These are phyloP conservation scores for Malurus melanocephalus DNA, from an alignment of 2,113 vertebrate species.

Conservation along the genomic window DNA sequence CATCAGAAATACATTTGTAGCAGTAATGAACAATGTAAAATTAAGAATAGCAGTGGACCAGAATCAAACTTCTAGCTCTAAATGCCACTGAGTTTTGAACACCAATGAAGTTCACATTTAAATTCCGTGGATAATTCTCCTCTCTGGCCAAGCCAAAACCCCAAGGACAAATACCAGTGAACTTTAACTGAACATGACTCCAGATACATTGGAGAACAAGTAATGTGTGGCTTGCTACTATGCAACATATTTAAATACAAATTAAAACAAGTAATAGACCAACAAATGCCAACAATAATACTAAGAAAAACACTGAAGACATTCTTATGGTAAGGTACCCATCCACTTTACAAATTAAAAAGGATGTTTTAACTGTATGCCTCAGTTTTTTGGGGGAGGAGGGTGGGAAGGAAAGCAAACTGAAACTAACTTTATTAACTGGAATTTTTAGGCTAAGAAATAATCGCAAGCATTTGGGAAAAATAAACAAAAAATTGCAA, in stretches of 20 bases:
- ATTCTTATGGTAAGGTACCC: not conserved
- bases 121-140: not conserved
- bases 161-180: not conserved
- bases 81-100: slow-evolving; percentile 12
- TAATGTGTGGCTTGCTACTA: not conserved
- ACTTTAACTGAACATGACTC: not conserved
- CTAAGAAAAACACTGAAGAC: not conserved
- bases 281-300: not conserved
- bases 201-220: not conserved
- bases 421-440: not conserved
- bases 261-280: not conserved
- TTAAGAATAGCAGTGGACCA: not conserved
- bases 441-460: not conserved
- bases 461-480: not conserved
- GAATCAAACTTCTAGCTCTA: not conserved
- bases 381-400: not conserved
- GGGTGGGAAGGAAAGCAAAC: not conserved
- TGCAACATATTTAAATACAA: not conserved
- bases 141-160: not conserved
- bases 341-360: not conserved
- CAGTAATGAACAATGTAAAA: slow-evolving; percentile 4
- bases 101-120: not conserved
- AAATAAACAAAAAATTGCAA: not conserved
- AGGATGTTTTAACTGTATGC: not conserved
- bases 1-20: not conserved